These are phyloP conservation scores for rabbit (Oryctolagus cuniculus) DNA, from an alignment of 2,113 vertebrate genomes.

Conservation along the genomic window DNA sequence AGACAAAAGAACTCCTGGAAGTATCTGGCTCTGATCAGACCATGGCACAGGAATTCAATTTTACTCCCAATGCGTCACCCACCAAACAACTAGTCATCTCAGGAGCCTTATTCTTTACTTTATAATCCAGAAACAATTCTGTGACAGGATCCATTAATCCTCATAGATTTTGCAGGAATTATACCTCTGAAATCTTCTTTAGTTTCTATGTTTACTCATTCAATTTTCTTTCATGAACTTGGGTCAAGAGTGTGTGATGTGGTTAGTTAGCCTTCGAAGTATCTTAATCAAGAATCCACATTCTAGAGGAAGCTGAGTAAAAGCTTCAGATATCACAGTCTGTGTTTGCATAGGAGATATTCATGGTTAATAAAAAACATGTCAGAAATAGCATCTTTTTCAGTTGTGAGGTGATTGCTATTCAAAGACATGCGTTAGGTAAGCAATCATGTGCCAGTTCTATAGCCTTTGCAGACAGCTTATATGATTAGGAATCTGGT, in stretches of 20 bases:
- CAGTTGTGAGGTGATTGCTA: background rate
- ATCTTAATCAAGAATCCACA: background rate
- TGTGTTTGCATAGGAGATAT: background rate
- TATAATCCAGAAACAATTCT: background rate
- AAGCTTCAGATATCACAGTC: background rate
- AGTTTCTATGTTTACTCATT: background rate
- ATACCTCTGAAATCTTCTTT: background rate
- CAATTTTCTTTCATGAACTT: background rate
- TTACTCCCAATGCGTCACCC: background rate
- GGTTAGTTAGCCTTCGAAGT: conserved; percentile 11
- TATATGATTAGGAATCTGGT: background rate
- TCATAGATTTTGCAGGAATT: background rate
- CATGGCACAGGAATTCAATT: background rate
- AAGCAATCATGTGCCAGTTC: background rate
- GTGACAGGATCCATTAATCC: background rate
- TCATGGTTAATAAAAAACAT: background rate
- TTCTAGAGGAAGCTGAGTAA: background rate
- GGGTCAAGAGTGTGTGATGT: background rate
- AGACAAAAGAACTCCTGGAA: background rate
- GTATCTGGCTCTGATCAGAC: background rate
- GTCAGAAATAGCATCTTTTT: background rate
- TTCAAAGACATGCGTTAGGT: background rate
- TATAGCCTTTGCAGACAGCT: background rate
- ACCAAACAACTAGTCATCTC: background rate
- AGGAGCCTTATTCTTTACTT: background rate